Base-by-base conservation (phyloP, 2,797 vertebrate species). In the Brachyalestes nurse region DNA sequence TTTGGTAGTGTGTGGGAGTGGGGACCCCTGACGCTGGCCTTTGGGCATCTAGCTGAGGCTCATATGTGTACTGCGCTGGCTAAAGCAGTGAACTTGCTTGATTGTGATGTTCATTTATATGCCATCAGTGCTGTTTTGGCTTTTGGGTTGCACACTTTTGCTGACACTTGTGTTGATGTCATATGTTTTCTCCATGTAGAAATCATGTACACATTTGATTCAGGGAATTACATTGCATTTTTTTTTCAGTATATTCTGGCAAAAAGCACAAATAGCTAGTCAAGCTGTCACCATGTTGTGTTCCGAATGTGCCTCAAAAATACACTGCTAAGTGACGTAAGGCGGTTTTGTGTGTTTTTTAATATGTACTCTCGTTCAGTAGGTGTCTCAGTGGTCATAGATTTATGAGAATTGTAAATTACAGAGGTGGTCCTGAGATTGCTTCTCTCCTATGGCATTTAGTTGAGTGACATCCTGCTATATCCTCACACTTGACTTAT, bases 251-350 rank as follows among this genome's bases (percentile, higher is more conserved):
- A 34, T 62, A 10, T 1, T 62, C 60, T 61, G 6, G 6, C 23
- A 6, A 62, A 28, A 62, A 62, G 8, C 58, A 25, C 58, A 60
- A 13, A 65, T 8, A 65, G 25, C 16, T 7, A 1, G 2, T 45
- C 42, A 5, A 45, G 25, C 40, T 67, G 17, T 67, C 1, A 40
- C 72, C 51, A 13, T 47, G 13, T 72, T 72, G 78, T 76, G 81
- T 58, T 65, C 19, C 64, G 55, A 61, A 66, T 85, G 83, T 91
- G 85, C 83, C 79, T 82, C 86, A 67, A 75, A 88, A 81, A 75
- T 65, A 70, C 65, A 55, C 64, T 76, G 14, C 25, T 45, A 40
- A 17, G 28, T 17, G 9, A 67, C 53, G 23, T 17, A 58, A 73
- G 28, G 17, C 47, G n/a, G 14, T 34, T 12, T 66, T 28, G 53